These are phyloP conservation scores for Psococerastis gibbosa DNA, from an alignment of 2,888 invertebrate genomes.

Conservation along the genomic window DNA sequence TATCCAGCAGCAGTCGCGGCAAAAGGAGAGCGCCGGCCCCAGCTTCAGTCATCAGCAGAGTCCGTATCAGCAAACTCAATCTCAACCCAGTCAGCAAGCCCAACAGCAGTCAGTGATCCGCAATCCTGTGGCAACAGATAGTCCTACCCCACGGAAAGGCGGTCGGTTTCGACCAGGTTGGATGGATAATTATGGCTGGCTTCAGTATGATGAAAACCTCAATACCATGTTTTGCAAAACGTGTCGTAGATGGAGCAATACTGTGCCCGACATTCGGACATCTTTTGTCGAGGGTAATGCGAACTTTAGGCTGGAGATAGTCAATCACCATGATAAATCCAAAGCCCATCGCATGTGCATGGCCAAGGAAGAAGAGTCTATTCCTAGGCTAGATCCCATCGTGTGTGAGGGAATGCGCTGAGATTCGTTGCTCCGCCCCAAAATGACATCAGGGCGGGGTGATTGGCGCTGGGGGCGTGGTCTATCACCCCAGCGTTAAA, in stretches of 20 bases:
- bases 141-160: conserved; percentile 29
- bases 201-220: conserved; percentile 44
- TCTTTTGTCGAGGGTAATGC: conserved; percentile 60
- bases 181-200: conserved; percentile 50
- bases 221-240: conserved; percentile 56
- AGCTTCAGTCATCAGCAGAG: background rate
- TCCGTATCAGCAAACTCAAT: background rate
- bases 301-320: conserved; percentile 56
- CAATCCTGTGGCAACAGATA: background rate
- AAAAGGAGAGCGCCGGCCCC: background rate
- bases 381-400: conserved; percentile 15
- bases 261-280: conserved; percentile 50
- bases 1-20: background rate
- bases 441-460: background rate
- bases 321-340: conserved; percentile 61
- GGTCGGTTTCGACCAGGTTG: conserved; percentile 48
- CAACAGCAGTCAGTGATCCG: conserved; percentile 11
- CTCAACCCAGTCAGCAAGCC: conserved; percentile 9
- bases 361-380: conserved; percentile 27
- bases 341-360: conserved; percentile 53
- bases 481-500: no score
- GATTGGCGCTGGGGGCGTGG: no score
- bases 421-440: background rate
- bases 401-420: background rate
- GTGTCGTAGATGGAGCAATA: conserved; percentile 52